These are phyloP conservation scores for Hyposoter didymator DNA, from an alignment of 2,888 invertebrate species.

Conservation along the genomic window DNA sequence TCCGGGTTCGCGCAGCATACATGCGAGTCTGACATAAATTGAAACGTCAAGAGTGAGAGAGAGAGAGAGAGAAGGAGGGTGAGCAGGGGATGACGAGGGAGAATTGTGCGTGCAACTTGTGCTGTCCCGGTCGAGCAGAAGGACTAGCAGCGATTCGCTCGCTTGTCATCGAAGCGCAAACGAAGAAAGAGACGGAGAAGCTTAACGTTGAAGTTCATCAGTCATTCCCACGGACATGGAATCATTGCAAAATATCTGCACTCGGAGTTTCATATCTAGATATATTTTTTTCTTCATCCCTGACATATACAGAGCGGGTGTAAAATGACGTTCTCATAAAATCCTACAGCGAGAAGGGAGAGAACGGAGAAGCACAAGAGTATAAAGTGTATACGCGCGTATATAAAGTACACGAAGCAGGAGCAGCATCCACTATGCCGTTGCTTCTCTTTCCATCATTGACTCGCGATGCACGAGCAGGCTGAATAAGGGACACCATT, in stretches of 20 bases:
- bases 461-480: constrained; percentile 34
- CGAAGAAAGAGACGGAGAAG: constrained; percentile 74
- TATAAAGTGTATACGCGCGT: constrained; percentile 62
- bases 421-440: background rate
- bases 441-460: constrained; percentile 34
- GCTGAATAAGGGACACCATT: constrained; percentile 46
- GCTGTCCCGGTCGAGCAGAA: constrained; percentile 42
- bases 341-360: background rate
- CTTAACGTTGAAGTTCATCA: constrained; percentile 83
- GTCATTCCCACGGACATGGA: constrained; percentile 78
- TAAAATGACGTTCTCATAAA: constrained; percentile 80
- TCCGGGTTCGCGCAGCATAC: constrained; percentile 3
- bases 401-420: constrained; percentile 12
- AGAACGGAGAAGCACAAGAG: constrained; percentile 34
- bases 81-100: background rate
- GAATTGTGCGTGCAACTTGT: constrained; percentile 37
- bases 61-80: background rate
- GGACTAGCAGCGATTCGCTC: constrained; percentile 23
- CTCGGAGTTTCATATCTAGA: constrained; percentile 71
- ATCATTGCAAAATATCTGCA: constrained; percentile 67
- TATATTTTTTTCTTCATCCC: constrained; percentile 73
- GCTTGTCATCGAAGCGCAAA: constrained; percentile 63
- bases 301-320: constrained; percentile 70
- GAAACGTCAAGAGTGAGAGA: constrained; percentile 35
- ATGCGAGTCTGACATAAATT: constrained; percentile 56